Base-by-base conservation (phyloP, 2,113 vertebrate species). In the Oxyura jamaicensis region DNA sequence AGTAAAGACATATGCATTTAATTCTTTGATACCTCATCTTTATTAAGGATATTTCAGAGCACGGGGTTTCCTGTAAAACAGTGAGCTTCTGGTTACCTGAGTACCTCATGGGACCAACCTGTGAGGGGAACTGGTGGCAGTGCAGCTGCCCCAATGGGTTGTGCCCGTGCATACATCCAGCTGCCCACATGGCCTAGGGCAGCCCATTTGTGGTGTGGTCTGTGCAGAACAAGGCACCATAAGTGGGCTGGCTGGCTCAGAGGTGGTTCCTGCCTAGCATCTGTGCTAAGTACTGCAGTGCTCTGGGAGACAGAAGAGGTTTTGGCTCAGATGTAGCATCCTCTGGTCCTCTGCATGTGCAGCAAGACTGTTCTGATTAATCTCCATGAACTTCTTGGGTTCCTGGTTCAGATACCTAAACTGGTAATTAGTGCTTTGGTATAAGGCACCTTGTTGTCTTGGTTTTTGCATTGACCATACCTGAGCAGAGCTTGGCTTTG, bases 161-260 rank as follows among this genome's bases (percentile, higher is more conserved):
- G 20, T 59, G 14, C 19, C 5, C 15, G 3, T 15, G 4, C 6
- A 3, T 5, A 1, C 1, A 19, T 62, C 44, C 36, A 11, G 0
- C 4, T 48, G 46, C 5, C 65, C 72, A 62, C 31, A 15, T 19
- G 20, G 65, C 12, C 5, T 2, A 48, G 28, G 28, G 19, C 4
- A 12, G 6, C 18, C 35, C 3, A 1, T 3, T 8, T 35, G 3
- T 59, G 71, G 20, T 36, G 20, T 0, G 0, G 3, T 8, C 36
- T 59, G 0, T 29, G 39, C 63, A 42, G 36, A 52, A 26, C 29
- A 62, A 62, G 33, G 8, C 59, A 31, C 7, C 9, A 5, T 7
- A 42, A 75, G 52, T 6, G 44, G 8, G 3, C 29, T 76, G 36
- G 7, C 18, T 46, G 20, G 35, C 83, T 86, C 56, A 46, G 19